Conservation (phyloP, 2,888 invertebrate genomes). For the Drosophila tanythrix region DNA sequence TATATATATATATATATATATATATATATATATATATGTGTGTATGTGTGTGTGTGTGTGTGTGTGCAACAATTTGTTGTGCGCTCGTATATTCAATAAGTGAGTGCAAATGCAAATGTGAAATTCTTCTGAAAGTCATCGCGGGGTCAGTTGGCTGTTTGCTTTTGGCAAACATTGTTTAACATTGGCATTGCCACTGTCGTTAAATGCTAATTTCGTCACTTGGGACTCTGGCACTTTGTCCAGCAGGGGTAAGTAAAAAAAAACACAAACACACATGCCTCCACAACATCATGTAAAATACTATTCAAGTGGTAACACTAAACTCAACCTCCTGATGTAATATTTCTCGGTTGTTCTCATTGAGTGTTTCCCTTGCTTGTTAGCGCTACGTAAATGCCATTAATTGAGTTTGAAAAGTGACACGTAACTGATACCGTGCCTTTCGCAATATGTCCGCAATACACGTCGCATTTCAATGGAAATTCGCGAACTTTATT, state of each 20-base stretch:
- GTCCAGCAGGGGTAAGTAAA: slow-evolving; percentile 39
- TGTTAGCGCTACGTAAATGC: slow-evolving; percentile 47
- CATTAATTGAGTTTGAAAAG: slow-evolving; percentile 39
- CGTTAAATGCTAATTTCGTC: slow-evolving; percentile 59
- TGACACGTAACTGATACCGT: slow-evolving; percentile 24
- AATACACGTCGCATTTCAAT: too few species aligned
- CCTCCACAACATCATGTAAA: not conserved
- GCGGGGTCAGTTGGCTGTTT: slow-evolving; percentile 33
- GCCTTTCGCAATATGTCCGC: not conserved
- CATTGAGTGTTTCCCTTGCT: slow-evolving; percentile 8
- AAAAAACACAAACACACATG: not conserved
- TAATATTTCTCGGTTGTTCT: slow-evolving; percentile 9
- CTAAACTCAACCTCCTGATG: slow-evolving; percentile 49
- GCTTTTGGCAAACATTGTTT: not conserved
- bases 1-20: not conserved
- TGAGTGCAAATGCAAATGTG: slow-evolving; percentile 51
- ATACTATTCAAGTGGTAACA: slow-evolving; percentile 54
- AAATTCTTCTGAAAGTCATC: slow-evolving; percentile 32
- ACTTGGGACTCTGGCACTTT: slow-evolving; percentile 46
- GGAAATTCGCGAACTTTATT: not conserved
- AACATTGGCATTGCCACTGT: slow-evolving; percentile 35
- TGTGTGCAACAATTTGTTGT: slow-evolving; percentile 19
- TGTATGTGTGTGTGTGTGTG: not conserved
- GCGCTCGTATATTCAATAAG: slow-evolving; percentile 15
- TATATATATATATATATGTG: not conserved